Evolutionary conservation across 2,797 vertebrate genomes (phyloP).

Genomic region (Scomberomorus guttatus): DNA sequence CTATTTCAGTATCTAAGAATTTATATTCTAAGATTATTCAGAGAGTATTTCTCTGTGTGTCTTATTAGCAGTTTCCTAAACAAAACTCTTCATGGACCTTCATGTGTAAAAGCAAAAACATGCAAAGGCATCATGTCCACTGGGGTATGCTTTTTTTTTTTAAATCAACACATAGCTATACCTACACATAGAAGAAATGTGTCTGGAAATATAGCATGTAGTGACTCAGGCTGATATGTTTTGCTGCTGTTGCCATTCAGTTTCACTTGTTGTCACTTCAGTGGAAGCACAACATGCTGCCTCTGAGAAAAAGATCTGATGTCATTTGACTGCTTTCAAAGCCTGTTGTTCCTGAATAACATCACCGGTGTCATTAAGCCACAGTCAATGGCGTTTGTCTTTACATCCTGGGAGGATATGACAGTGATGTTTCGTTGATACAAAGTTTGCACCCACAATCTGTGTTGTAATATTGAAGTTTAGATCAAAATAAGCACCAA

Average conservation of each 20-base stretch:
- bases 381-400: not conserved
- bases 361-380: not conserved
- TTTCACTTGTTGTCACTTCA: slow-evolving; percentile 46
- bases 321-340: not conserved
- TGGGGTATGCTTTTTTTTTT: not conserved
- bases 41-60: not conserved
- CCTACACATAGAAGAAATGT: slow-evolving; percentile 7
- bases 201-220: not conserved
- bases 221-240: slow-evolving; percentile 41
- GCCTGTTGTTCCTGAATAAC: slow-evolving; percentile 17
- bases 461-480: not conserved
- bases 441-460: slow-evolving; percentile 11
- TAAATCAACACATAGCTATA: not conserved
- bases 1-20: not conserved
- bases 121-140: not conserved
- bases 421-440: not conserved
- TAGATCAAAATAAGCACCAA: not conserved
- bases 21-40: not conserved
- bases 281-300: slow-evolving; percentile 7
- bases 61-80: not conserved
- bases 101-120: not conserved
- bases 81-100: not conserved
- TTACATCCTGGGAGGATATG: not conserved
- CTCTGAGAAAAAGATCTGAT: not conserved
- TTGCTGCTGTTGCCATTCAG: not conserved